Conservation (phyloP, 53 echinoderm and acorn worm genomes). For the Arbacia lixula region DNA sequence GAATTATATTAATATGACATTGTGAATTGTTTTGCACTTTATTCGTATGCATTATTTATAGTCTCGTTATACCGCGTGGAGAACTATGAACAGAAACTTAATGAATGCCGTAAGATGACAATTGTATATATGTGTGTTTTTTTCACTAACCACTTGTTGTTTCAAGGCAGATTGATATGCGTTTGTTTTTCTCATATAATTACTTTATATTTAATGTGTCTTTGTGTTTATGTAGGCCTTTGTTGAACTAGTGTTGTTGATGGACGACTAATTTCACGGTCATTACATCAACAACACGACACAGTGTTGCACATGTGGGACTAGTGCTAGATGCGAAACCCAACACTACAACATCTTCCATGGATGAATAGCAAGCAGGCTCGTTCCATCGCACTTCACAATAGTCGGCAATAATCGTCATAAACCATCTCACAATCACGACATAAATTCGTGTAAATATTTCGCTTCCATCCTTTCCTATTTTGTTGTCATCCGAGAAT, state of each 20-base stretch:
- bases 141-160: no score
- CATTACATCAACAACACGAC: slow-evolving; percentile 51
- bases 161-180: no score
- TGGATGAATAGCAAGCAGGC: slow-evolving; percentile 54
- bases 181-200: no score
- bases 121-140: no score
- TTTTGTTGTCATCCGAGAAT: slow-evolving; percentile 45
- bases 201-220: slow-evolving; percentile 1
- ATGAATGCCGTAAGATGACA: no score
- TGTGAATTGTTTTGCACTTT: no score
- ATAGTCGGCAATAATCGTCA: slow-evolving; percentile 56
- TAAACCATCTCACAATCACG: slow-evolving; percentile 52
- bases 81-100: no score
- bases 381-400: slow-evolving; percentile 60
- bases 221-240: slow-evolving; percentile 59
- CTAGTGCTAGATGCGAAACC: slow-evolving; percentile 49
- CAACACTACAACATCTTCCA: slow-evolving; percentile 52
- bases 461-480: slow-evolving; percentile 38
- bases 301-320: slow-evolving; percentile 59
- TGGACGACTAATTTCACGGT: slow-evolving; percentile 59
- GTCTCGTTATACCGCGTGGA: no score
- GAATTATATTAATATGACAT: no score
- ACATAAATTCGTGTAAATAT: slow-evolving; percentile 50
- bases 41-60: no score
- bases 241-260: slow-evolving; percentile 55